Percentiles rank a stretch among this genome's conserved stretches.
Evolutionary conservation across 2,888 invertebrate species (phyloP).

Genomic region (Mycalesis mineus): DNA sequence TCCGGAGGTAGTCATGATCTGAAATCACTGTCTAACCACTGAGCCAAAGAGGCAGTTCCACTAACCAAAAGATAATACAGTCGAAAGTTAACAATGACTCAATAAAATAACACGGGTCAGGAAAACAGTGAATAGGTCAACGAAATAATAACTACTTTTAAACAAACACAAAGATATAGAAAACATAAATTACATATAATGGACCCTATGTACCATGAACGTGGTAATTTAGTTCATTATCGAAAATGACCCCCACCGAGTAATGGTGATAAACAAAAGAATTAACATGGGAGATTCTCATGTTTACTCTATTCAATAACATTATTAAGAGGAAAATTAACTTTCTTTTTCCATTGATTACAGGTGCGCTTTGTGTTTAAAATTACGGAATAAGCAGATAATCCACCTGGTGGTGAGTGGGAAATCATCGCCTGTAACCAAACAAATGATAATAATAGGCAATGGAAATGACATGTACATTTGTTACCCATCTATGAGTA

Average conservation of each 20-base stretch:
- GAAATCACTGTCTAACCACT: too few relatives aligned
- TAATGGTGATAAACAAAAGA: background rate
- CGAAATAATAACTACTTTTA: background rate
- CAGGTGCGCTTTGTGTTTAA: background rate
- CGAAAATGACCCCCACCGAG: background rate
- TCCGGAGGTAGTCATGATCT: too few relatives aligned
- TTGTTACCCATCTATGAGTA: too few relatives aligned
- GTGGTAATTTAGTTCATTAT: conserved; percentile 5
- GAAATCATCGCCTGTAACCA: too few relatives aligned
- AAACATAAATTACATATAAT: conserved; percentile 4
- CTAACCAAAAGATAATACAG: too few relatives aligned
- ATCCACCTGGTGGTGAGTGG: too few relatives aligned
- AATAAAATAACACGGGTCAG: background rate
- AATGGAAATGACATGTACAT: too few relatives aligned
- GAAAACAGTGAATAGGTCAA: background rate
- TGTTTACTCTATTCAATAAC: conserved; percentile 22
- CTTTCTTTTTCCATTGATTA: background rate
- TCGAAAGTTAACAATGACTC: too few relatives aligned
- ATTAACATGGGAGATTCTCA: conserved; percentile 29
- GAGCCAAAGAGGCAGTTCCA: too few relatives aligned
- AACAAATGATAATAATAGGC: too few relatives aligned
- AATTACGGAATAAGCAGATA: background rate
- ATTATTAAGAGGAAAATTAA: background rate
- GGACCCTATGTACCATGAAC: background rate
- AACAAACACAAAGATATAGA: background rate